These are phyloP conservation scores for Hippopotamus amphibius DNA, from an alignment of 2,113 vertebrate species.

Conservation along the genomic window DNA sequence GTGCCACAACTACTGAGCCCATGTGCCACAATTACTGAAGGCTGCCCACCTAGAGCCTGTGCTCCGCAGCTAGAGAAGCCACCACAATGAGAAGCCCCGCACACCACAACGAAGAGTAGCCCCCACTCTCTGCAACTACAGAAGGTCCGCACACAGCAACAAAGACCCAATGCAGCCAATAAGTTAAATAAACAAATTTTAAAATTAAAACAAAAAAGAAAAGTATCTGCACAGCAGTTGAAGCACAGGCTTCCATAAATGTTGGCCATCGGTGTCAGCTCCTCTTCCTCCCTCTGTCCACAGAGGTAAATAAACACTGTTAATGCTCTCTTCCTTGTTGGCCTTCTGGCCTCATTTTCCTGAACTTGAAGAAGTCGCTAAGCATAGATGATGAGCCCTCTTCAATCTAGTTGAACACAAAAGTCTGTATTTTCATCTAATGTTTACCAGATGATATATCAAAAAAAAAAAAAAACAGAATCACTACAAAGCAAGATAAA, in stretches of 20 bases:
- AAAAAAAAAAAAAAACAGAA: neutral
- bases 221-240: neutral
- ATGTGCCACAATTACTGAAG: too few relatives aligned
- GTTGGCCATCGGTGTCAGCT: neutral
- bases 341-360: neutral
- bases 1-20: too few relatives aligned
- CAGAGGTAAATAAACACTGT: neutral
- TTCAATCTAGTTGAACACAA: neutral
- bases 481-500: conserved; percentile 8
- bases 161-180: too few relatives aligned
- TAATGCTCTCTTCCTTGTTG: neutral
- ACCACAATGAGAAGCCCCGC: too few relatives aligned
- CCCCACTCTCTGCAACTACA: too few relatives aligned
- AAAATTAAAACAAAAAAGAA: too few relatives aligned
- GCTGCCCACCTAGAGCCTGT: too few relatives aligned
- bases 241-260: neutral
- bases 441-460: conserved; percentile 5
- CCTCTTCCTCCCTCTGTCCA: neutral
- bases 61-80: too few relatives aligned
- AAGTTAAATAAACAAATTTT: too few relatives aligned
- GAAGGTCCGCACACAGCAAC: too few relatives aligned
- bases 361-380: too few relatives aligned
- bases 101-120: too few relatives aligned
- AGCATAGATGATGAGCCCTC: neutral
- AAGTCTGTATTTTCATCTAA: neutral